phyloP scores from a whole-genome alignment of 2,797 vertebrate species.

The Diplodus puntazzo region DNA sequence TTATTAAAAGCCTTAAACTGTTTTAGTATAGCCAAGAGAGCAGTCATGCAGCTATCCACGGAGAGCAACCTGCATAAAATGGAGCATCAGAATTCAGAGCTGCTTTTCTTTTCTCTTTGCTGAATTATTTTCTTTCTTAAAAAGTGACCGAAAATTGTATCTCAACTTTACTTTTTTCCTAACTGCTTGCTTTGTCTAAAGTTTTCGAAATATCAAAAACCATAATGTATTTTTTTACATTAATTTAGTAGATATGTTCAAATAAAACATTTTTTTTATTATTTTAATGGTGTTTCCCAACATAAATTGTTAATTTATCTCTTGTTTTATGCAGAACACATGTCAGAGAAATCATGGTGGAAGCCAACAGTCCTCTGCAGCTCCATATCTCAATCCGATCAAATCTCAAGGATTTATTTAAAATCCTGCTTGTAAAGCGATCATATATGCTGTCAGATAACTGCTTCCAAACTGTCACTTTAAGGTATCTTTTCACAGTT shows the following conservation, averaged over 20 bases:
- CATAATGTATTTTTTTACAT: not conserved
- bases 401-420: not conserved
- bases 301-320: too few relatives aligned
- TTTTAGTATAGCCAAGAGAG: not conserved
- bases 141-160: slow-evolving; percentile 18
- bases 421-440: too few relatives aligned
- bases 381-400: not conserved
- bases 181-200: not conserved
- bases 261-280: not conserved
- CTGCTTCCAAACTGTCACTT: not conserved
- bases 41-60: slow-evolving; percentile 21
- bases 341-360: not conserved
- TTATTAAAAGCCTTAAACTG: slow-evolving; percentile 37
- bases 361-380: not conserved
- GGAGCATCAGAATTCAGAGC: not conserved
- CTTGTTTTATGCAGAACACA: not conserved
- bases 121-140: slow-evolving; percentile 10
- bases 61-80: not conserved
- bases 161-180: not conserved
- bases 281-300: not conserved
- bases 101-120: not conserved
- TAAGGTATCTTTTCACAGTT: not conserved
- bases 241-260: not conserved
- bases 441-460: not conserved
- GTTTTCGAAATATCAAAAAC: slow-evolving; percentile 9